Evolutionary conservation across 2,113 vertebrate species (phyloP).

Genomic region (Halcyon senegalensis): DNA sequence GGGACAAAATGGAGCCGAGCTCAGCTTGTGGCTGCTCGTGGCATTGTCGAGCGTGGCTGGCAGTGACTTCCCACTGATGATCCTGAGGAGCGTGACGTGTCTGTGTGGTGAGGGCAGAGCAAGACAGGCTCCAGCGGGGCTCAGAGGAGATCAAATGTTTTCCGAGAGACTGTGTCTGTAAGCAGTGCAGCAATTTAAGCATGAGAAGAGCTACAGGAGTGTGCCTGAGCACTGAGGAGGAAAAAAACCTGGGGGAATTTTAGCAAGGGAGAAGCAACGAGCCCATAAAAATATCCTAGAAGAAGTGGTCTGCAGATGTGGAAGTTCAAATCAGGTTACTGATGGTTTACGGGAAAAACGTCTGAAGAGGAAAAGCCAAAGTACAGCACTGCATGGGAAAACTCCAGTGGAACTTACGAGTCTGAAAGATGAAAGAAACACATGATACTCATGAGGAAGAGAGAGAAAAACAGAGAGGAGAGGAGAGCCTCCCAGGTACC

Average conservation of each 20-base stretch:
- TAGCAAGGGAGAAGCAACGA: background rate
- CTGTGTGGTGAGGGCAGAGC: accelerated
- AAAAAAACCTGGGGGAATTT: background rate
- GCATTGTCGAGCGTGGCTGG: accelerated
- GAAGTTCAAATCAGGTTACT: background rate
- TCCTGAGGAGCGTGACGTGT: background rate
- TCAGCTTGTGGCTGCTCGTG: background rate
- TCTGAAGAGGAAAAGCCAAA: background rate
- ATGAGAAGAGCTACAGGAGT: background rate
- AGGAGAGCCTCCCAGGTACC: background rate
- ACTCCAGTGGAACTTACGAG: background rate
- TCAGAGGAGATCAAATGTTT: background rate
- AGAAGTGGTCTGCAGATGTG: background rate
- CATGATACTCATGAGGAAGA: background rate
- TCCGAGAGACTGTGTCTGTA: background rate
- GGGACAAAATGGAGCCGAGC: background rate
- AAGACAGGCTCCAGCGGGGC: background rate
- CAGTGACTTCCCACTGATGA: background rate
- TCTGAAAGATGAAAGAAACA: background rate
- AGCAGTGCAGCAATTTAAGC: background rate
- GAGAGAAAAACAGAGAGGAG: background rate
- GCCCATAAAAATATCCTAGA: background rate
- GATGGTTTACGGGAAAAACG: background rate
- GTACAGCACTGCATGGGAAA: background rate
- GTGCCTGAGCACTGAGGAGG: background rate